Evolutionary conservation across 2,888 invertebrate species (phyloP), one percentile per base, ranked within the genome.

Genomic region (Reticulitermes lucifugus): DNA sequence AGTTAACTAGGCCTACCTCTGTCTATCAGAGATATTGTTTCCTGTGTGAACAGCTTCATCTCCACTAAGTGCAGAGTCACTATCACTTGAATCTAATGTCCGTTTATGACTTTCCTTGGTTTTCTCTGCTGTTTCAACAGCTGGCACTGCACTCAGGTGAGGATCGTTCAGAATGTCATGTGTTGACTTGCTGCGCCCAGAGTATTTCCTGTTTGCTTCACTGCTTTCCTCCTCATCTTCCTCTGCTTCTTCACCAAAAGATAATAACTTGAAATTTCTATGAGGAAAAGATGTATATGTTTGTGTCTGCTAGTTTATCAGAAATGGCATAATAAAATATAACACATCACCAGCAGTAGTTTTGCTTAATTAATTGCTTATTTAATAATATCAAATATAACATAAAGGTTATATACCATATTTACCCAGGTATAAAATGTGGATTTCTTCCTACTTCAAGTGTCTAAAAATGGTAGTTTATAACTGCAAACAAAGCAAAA

Each of bases 81-180:
- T 87, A 65, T 89, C 89, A 25, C 89, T 89, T 4, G 89, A 89
- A 79, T 88, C 89, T 41, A 89, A 89, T 86, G 89, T 89, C 86
- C 90, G 90, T 51, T 89, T 89, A 59, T 86, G 87, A 5, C 85
- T 86, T 85, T 88, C 88, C 55, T 55, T 18, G 1, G n/a, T 65
- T 7, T 65, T 14, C n/a, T 65, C 65, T 25, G 9, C 65, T 60
- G 88, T 85, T 91, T 93, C 93, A 73, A 93, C 92, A 21, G 94
- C 93, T 22, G 94, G 93, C 89, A 94, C 93, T 85, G 96, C 94
- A 91, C 97, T 98, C 1, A 98, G 92, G 90, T 96, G 96, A 0
- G 98, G 98, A 91, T 99, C 99, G 89, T 96, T 94, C 14, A 97
- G 92, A 77, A 97, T 93, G 91, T 99, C 99, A 91, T 99, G 99